phyloP scores from a whole-genome alignment of 2,113 vertebrate species.

The Thalassarche chlororhynchos region DNA sequence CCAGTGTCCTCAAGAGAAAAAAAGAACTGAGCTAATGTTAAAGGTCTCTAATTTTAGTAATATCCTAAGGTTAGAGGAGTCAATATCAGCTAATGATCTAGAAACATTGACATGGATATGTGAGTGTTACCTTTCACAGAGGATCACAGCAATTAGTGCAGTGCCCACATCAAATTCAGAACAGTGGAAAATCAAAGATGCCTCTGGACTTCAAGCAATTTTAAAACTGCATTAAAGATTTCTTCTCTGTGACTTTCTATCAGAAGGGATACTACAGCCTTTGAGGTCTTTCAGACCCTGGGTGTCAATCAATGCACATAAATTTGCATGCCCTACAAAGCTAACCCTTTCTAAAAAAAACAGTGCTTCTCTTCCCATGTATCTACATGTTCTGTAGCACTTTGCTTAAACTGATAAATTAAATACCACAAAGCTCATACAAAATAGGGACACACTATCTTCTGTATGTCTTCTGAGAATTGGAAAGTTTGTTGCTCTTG shows the following conservation, averaged over 20 bases:
- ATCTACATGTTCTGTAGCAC: neutral
- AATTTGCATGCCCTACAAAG: neutral
- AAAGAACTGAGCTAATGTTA: neutral
- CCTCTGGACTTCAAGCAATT: neutral
- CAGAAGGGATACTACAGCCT: neutral
- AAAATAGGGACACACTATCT: neutral
- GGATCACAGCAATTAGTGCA: conserved; percentile 30
- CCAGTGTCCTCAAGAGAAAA: neutral
- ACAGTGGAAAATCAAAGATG: neutral
- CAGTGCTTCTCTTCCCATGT: neutral
- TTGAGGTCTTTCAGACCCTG: neutral
- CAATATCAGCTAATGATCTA: conserved; percentile 10
- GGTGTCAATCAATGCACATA: neutral
- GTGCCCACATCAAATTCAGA: neutral
- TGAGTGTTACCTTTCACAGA: neutral
- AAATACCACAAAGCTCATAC: neutral
- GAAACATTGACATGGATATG: neutral
- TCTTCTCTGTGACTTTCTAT: neutral
- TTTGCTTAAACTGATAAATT: neutral
- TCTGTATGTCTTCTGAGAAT: neutral
- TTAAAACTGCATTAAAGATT: neutral
- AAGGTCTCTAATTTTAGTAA: conserved; percentile 8
- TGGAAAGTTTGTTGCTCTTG: neutral
- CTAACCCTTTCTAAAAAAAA: neutral
- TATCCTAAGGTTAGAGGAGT: neutral